These are phyloP conservation scores for Volucella zonaria DNA, from an alignment of 2,888 invertebrate species.

Conservation along the genomic window DNA sequence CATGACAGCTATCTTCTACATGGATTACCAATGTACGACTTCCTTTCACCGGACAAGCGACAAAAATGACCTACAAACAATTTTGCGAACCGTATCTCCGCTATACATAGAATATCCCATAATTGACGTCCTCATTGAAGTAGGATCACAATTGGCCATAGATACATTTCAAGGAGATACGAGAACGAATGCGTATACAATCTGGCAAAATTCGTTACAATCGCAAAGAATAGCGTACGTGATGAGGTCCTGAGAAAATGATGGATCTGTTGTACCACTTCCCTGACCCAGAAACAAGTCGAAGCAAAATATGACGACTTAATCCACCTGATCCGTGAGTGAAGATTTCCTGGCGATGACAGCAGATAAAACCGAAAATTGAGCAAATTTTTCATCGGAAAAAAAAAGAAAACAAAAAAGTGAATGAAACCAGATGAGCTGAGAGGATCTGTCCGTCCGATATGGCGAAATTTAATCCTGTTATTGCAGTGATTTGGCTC, in stretches of 20 bases:
- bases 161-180: constrained; percentile 47
- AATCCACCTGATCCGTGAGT: constrained; percentile 51
- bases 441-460: constrained; percentile 14
- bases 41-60: constrained; percentile 59
- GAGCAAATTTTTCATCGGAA: constrained; percentile 25
- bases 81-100: constrained; percentile 65
- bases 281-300: constrained; percentile 26
- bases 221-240: constrained; percentile 32
- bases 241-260: constrained; percentile 57
- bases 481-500: constrained; percentile 57
- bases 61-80: constrained; percentile 51
- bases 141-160: constrained; percentile 51
- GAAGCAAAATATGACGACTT: constrained; percentile 49
- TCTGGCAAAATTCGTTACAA: constrained; percentile 59
- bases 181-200: background rate
- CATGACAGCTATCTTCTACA: constrained; percentile 64
- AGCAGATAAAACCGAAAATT: constrained; percentile 45
- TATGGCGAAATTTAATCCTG: constrained; percentile 68
- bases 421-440: constrained; percentile 49
- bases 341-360: constrained; percentile 35
- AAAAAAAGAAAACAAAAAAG: constrained; percentile 31
- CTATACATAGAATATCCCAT: constrained; percentile 50
- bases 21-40: constrained; percentile 69
- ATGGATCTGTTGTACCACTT: constrained; percentile 22
- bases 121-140: constrained; percentile 68